Base-by-base conservation (phyloP, 1,140 invertebrate genomes). In the Diachasma alloeum region DNA sequence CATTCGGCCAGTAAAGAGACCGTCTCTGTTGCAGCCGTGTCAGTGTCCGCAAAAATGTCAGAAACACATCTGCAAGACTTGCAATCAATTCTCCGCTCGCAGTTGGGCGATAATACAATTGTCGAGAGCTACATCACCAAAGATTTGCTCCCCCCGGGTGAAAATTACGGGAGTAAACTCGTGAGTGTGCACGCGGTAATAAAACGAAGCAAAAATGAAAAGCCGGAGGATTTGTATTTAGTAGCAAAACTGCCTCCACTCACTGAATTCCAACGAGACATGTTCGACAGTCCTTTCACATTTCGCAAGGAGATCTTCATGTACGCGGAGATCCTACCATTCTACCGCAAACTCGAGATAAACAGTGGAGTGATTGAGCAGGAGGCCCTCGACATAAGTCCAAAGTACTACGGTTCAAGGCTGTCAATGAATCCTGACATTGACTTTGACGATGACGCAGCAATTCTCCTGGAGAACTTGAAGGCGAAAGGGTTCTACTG, bases 121-220 rank as follows among this genome's bases (percentile, higher is more conserved):
- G 82, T 88, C 0, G 66, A 83, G 0, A 74, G 80, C 67, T 83
- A 79, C 10, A 75, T 69, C 1, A 79, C 78, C 0, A 72, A 77
- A 17, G 37, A 63, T 1, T 31, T 90, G 19, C 59, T 88, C 4
- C 84, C 89, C 46, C 87, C 89, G 0, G 92, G 92, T 0, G 92
- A 93, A 78, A 93, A 93, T 84, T 93, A 92, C 78, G 92, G 91
- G 5, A 92, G 92, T 82, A 80, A 89, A 0, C 91, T 93, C 77
- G 78, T 91, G 0, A 84, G 84, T 6, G 85, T 93, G 0, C 72
- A 85, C 10, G 84, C 87, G 0, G 56, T 79, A 5, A 75, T 89
- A 0, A 83, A 70, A 11, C 75, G 79, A 1, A 15, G 72, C 0
- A 71, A 79, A 15, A 31, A 81, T 0, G 75, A 46, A 10, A 13